phyloP scores from a whole-genome alignment of 92 coral and sea anemone genomes.

The Paramuricea clavata region DNA sequence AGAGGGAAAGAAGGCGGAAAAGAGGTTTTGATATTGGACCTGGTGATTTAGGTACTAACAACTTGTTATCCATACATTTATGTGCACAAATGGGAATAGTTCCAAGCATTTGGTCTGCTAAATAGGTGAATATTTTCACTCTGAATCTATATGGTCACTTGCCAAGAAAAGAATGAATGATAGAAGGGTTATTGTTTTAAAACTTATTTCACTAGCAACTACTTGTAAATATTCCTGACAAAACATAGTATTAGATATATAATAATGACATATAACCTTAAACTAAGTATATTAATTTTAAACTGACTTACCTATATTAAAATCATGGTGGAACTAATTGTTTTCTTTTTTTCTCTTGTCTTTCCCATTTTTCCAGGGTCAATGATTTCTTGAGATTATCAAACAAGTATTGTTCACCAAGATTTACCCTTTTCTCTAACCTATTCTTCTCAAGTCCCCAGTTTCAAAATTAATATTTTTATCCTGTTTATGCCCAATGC shows the following conservation, averaged over 20 bases:
- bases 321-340: neutral
- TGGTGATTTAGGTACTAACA: constrained; percentile 75
- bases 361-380: constrained; percentile 11
- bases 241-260: neutral
- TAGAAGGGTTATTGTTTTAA: too few species aligned
- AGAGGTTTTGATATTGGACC: constrained; percentile 99
- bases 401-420: neutral
- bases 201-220: neutral
- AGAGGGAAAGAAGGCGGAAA: constrained; percentile 84
- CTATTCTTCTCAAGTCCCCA: neutral
- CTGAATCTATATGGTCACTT: too few species aligned
- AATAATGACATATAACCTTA: too few species aligned
- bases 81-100: neutral
- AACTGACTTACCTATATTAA: too few species aligned
- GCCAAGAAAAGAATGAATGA: too few species aligned
- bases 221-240: neutral
- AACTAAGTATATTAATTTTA: too few species aligned
- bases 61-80: neutral
- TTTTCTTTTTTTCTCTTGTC: neutral
- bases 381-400: neutral
- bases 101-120: neutral
- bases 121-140: too few species aligned
- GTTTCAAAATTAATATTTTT: neutral
- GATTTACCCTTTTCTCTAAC: neutral
- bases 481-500: neutral